Base-by-base conservation (phyloP, 2,888 invertebrate genomes). In the Conus canariensis region DNA sequence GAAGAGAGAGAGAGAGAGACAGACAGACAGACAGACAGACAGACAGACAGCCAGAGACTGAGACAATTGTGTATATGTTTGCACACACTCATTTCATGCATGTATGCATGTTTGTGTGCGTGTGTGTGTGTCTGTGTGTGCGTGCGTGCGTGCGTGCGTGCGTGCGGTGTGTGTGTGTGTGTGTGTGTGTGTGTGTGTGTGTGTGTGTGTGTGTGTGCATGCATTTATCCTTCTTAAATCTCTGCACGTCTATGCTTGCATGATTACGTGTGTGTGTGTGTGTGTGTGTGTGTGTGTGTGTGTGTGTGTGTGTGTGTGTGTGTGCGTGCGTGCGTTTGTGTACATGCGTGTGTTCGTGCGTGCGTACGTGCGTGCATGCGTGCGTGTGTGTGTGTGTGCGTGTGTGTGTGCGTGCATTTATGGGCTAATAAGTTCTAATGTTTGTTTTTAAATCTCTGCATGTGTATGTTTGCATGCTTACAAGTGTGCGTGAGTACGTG, bases 371-470 rank as follows among this genome's bases (percentile, higher is more conserved):
- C 45, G 45, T 45, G 80, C 6, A 30, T 80, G 80, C 56, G 16
- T 80, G 80, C 56, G 80, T 80, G 80, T 80, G 80, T 80, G 80
- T 80, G 80, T 80, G 80, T 80, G 80, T 80, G 80, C 56, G 80
- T 80, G 80, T 80, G 80, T 80, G 80, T 80, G 80, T 80, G 80
- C 56, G 74, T 74, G 85, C 25, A 30, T 64, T 6, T 85, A n/a
- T 58, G 58, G 56, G 59, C 10, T 14, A 45, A 45, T 45, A 45
- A 45, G 45, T 2, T 1, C 30, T 30, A 30, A 30, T 30, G 30
- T 30, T 30, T 2, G 2, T 30, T 30, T 30, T 30, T 58, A 56
- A 22, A n/a, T 85, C 4, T 56, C 60, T 85, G 85, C 19, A 60
- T 85, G 25, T 85, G n/a, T 85, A 25, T 85, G 60, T 64, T 60